Percentiles rank a stretch among this genome's conserved stretches.
Conservation (phyloP, 2,888 invertebrate species). For the Drosophila infuscata region DNA sequence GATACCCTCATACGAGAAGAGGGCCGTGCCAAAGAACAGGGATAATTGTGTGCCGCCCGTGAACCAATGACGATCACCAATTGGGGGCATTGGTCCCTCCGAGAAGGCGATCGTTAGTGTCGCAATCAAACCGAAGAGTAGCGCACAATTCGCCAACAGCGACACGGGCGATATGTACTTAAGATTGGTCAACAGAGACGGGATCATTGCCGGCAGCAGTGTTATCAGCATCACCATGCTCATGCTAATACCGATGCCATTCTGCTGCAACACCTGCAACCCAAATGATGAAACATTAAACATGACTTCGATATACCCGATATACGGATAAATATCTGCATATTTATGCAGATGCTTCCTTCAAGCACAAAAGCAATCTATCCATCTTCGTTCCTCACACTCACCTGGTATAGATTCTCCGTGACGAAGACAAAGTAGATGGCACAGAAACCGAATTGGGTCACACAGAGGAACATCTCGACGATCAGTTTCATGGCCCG, state of each 20-base stretch:
- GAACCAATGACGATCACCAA: slow-evolving; percentile 87
- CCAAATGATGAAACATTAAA: background rate
- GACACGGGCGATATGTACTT: slow-evolving; percentile 89
- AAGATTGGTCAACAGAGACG: slow-evolving; percentile 82
- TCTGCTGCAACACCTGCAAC: slow-evolving; percentile 85
- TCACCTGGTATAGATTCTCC: slow-evolving; percentile 90
- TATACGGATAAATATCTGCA: too few species aligned
- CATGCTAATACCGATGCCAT: slow-evolving; percentile 75
- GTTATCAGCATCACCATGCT: slow-evolving; percentile 78
- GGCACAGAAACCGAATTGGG: slow-evolving; percentile 98
- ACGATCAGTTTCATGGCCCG: slow-evolving; percentile 89
- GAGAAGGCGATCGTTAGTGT: slow-evolving; percentile 91
- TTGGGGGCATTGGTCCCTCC: slow-evolving; percentile 88
- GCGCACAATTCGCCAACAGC: slow-evolving; percentile 90
- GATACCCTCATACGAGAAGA: slow-evolving; percentile 99
- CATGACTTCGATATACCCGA: background rate
- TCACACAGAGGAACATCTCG: slow-evolving; percentile 94
- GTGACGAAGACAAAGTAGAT: slow-evolving; percentile 98
- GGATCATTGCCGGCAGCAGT: slow-evolving; percentile 81
- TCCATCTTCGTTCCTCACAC: background rate
- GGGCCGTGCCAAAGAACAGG: slow-evolving; percentile 97
- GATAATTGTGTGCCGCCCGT: slow-evolving; percentile 89
- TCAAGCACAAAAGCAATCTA: background rate
- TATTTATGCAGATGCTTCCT: background rate
- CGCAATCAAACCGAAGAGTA: slow-evolving; percentile 89